Evolutionary conservation across 2,113 vertebrate species (phyloP).

Genomic region (Taxidea taxus): DNA sequence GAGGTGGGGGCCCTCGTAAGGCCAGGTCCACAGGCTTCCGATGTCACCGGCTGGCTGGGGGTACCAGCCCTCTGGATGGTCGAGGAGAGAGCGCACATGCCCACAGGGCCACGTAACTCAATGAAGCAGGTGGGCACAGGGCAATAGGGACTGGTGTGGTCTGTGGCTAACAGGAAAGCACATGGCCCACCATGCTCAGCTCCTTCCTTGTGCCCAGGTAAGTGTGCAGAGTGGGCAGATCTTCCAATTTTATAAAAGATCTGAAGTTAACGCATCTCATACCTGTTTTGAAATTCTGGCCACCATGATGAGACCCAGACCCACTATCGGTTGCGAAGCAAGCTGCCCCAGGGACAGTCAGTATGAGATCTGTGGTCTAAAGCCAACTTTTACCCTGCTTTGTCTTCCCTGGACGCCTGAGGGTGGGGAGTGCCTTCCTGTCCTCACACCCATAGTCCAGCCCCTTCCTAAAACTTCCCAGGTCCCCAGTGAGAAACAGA

Average conservation of each 20-base stretch:
- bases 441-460: accelerated
- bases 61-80: background rate
- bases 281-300: background rate
- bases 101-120: background rate
- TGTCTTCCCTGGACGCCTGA: background rate
- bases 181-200: background rate
- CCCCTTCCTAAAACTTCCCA: background rate
- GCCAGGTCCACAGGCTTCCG: background rate
- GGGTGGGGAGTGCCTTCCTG: background rate
- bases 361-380: background rate
- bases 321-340: accelerated
- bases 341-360: no score
- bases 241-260: background rate
- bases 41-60: background rate
- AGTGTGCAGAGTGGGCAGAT: background rate
- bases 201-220: background rate
- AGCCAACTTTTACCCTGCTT: background rate
- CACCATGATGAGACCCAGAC: accelerated
- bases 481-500: background rate
- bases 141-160: background rate
- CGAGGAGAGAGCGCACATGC: background rate
- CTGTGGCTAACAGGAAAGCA: background rate
- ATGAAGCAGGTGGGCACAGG: background rate
- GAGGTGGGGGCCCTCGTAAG: background rate
- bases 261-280: background rate